These are phyloP conservation scores for Sebastolobus altivelis DNA, from an alignment of 2,797 vertebrate genomes.

Conservation along the genomic window DNA sequence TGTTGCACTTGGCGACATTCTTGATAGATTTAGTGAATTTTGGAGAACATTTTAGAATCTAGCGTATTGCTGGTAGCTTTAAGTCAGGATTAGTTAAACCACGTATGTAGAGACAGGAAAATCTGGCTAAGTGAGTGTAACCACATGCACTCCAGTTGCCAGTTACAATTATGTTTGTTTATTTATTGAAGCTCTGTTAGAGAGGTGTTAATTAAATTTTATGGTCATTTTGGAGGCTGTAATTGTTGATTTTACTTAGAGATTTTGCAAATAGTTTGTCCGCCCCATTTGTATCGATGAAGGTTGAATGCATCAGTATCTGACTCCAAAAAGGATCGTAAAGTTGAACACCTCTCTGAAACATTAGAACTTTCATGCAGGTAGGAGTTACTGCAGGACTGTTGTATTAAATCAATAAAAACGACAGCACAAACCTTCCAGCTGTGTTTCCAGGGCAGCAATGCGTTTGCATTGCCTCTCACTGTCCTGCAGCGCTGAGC, in stretches of 20 bases:
- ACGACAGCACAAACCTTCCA: constrained; percentile 84
- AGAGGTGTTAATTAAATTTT: neutral
- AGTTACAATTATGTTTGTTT: neutral
- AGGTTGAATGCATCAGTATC: too few relatives aligned
- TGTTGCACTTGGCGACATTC: too few relatives aligned
- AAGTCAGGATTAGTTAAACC: neutral
- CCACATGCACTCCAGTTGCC: neutral
- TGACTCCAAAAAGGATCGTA: too few relatives aligned
- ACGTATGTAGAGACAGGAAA: neutral
- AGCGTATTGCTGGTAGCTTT: too few relatives aligned
- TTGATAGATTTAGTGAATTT: too few relatives aligned
- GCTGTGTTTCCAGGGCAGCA: constrained; percentile 83
- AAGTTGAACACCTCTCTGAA: neutral
- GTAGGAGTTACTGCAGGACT: neutral
- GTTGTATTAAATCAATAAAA: neutral
- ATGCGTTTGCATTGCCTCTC: constrained; percentile 80
- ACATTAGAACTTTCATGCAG: too few relatives aligned
- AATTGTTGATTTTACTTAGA: neutral
- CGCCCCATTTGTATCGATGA: neutral
- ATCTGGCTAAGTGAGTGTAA: neutral
- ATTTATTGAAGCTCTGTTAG: neutral
- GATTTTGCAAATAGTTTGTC: neutral
- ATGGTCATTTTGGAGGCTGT: neutral
- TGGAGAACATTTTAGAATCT: too few relatives aligned
- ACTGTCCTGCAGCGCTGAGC: constrained; percentile 82